Evolutionary conservation across 2,797 vertebrate genomes (phyloP).

Genomic region (Huso huso): DNA sequence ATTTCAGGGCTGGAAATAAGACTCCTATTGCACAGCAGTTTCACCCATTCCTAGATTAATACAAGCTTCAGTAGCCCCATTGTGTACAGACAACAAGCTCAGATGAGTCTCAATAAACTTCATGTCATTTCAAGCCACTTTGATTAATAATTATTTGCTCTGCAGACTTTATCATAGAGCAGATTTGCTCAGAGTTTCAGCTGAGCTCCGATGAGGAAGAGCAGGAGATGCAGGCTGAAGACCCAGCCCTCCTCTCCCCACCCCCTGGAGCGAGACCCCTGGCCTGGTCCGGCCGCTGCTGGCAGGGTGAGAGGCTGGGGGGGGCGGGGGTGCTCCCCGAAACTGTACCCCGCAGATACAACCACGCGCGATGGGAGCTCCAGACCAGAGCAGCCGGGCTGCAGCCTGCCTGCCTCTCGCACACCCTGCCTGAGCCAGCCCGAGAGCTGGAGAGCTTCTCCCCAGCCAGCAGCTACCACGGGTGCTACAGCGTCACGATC

Average conservation of each 20-base stretch:
- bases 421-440: slow-evolving; percentile 23
- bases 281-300: slow-evolving; percentile 8
- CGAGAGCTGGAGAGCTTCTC: slow-evolving; percentile 32
- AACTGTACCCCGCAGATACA: slow-evolving; percentile 46
- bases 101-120: too few relatives aligned
- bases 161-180: too few relatives aligned
- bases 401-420: slow-evolving; percentile 30
- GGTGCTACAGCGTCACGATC: slow-evolving; percentile 48
- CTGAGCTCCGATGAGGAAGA: slow-evolving; percentile 61
- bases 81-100: too few relatives aligned
- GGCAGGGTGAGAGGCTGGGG: slow-evolving; percentile 16
- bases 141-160: too few relatives aligned
- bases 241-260: slow-evolving; percentile 21
- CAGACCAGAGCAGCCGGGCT: slow-evolving; percentile 39
- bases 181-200: too few relatives aligned
- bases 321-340: slow-evolving; percentile 33
- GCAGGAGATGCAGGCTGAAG: slow-evolving; percentile 6
- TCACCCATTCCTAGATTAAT: too few relatives aligned
- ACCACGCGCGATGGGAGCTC: slow-evolving; percentile 39
- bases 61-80: too few relatives aligned
- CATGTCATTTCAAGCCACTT: too few relatives aligned
- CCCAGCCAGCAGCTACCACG: slow-evolving; percentile 23
- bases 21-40: too few relatives aligned
- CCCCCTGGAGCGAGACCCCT: slow-evolving; percentile 16
- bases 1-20: too few relatives aligned